A percentile compares a stretch with the other conserved stretches of the same genome.
These are phyloP conservation scores for Gymnogyps californianus DNA, from an alignment of 2,113 vertebrate species.

Conservation along the genomic window DNA sequence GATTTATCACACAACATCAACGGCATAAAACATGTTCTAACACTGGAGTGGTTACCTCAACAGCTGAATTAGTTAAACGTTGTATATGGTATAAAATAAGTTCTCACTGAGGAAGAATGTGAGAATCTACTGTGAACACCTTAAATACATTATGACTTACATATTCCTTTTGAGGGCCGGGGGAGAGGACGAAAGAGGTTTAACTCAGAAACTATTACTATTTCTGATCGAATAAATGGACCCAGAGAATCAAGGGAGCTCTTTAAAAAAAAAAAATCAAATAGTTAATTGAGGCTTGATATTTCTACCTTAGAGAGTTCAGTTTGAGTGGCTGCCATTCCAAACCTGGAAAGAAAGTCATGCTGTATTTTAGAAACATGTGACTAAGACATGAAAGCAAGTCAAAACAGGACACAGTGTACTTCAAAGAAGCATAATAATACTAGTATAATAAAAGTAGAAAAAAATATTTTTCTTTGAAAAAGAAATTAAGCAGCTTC, in stretches of 20 bases:
- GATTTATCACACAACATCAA: not conserved
- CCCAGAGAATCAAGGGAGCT: not conserved
- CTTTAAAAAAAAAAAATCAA: not conserved
- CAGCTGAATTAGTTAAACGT: not conserved
- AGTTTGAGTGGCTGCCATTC: not conserved
- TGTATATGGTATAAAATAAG: not conserved
- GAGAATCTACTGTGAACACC: not conserved
- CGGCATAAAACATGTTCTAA: not conserved
- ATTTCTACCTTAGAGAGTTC: not conserved
- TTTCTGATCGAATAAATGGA: not conserved
- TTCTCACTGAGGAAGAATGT: not conserved
- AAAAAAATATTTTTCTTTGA: not conserved
- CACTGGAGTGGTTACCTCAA: not conserved
- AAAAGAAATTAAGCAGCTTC: not conserved
- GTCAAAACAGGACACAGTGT: not conserved
- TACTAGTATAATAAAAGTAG: not conserved
- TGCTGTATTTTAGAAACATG: not conserved
- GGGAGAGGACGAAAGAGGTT: not conserved
- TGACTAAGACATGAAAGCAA: not conserved
- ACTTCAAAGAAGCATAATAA: not conserved
- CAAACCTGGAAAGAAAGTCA: not conserved
- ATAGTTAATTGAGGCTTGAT: not conserved
- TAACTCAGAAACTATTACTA: not conserved
- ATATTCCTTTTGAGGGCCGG: not conserved
- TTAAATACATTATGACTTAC: not conserved